Conservation (phyloP, 2,888 invertebrate species). For the Caenorhabditis afra region DNA sequence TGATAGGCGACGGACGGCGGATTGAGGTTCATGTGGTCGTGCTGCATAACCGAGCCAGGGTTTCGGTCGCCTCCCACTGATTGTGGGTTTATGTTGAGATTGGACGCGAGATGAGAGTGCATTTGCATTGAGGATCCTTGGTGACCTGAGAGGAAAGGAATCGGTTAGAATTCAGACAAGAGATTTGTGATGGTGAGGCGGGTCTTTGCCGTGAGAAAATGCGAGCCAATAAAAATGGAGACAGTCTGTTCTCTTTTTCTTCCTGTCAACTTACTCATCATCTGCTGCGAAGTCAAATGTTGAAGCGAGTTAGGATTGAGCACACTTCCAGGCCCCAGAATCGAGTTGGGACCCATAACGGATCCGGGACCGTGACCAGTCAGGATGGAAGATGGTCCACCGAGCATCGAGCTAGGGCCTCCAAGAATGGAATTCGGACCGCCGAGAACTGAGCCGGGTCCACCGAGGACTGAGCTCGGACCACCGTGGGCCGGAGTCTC, state of each 20-base stretch:
- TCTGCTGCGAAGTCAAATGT: conserved; percentile 45
- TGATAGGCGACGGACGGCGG: conserved; percentile 65
- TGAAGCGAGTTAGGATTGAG: conserved; percentile 52
- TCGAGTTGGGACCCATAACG: conserved; percentile 67
- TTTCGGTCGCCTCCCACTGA: conserved; percentile 62
- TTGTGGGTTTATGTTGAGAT: conserved; percentile 70
- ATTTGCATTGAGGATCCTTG: conserved; percentile 59
- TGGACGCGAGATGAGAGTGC: conserved; percentile 56
- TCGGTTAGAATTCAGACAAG: neutral
- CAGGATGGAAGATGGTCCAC: conserved; percentile 53
- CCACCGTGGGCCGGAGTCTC: conserved; percentile 72
- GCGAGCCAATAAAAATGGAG: too few relatives aligned
- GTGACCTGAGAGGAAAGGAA: conserved; percentile 30
- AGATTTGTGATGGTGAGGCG: neutral
- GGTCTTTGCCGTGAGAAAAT: neutral
- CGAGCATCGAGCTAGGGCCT: conserved; percentile 36
- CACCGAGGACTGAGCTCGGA: conserved; percentile 43
- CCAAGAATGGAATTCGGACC: conserved; percentile 70
- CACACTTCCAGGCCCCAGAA: conserved; percentile 61
- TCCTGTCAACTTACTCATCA: conserved; percentile 41
- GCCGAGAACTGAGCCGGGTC: conserved; percentile 65
- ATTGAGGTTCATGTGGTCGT: conserved; percentile 49
- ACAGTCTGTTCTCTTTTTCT: neutral
- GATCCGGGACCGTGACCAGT: conserved; percentile 70
- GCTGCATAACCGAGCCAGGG: conserved; percentile 59